Evolutionary conservation across 2,888 invertebrate genomes (phyloP), one percentile per base, ranked within the genome.

Genomic region (Andricus curvator): DNA sequence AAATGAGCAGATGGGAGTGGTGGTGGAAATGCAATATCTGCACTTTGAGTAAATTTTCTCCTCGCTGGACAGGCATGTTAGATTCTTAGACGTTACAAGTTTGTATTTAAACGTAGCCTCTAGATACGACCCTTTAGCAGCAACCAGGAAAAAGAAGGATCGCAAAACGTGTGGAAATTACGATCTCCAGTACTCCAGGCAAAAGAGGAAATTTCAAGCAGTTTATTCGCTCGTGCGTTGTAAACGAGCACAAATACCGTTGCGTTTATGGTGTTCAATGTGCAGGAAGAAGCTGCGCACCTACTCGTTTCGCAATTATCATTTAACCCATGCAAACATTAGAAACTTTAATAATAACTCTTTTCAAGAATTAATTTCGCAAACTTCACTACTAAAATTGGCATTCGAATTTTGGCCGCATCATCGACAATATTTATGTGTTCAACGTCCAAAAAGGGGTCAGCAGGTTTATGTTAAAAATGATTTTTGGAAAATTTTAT

Each of bases 201-300:
- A 64, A 64, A 29, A 64, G 17, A 64, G 17, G 29, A 64, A 29
- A 64, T 64, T 64, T 64, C 29, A 29, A 25, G 64, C 25, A 17
- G 25, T 64, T 29, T 64, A 64, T 64, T 29, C 29, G 64, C 64
- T 64, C 64, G 25, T 64, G 15, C 64, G 25, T 17, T 64, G 64
- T 13, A 64, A 64, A 64, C 64, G 64, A 64, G 64, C 29, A 29
- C 29, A 64, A 62, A 64, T 64, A 64, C 64, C 64, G 64, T 64
- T 64, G 29, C 17, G 64, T 64, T 64, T 64, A 64, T 29, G 29
- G 64, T 29, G 22, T 15, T 17, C 64, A 64, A 64, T 64, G 22
- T 64, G 13, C 64, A 17, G 29, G 25, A 25, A 25, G 22, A 68
- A 68, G 41, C 41, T 41, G 41, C 22, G 37, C 22, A 22, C 37